A percentile compares a stretch with the other conserved stretches of the same genome.
Conservation (phyloP, 2,797 vertebrate species). For the Argentina silus region DNA sequence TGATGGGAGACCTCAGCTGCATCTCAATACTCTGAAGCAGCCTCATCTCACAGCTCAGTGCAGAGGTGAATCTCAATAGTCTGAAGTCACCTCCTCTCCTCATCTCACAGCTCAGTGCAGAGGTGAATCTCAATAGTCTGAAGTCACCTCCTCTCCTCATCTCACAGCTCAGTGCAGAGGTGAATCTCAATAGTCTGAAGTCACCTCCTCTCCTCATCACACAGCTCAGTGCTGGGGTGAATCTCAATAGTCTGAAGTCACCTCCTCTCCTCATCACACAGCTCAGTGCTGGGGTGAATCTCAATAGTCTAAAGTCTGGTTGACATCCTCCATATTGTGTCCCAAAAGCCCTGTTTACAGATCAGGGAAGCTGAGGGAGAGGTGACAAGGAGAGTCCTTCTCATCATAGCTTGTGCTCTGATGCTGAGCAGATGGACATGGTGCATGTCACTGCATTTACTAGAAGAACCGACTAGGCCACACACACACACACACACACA, state of each 20-base stretch:
- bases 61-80: background rate
- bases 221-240: too few relatives aligned
- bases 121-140: background rate
- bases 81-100: background rate
- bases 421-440: constrained; percentile 60
- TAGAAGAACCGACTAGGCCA: constrained; percentile 53
- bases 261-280: background rate
- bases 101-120: too few relatives aligned
- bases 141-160: background rate
- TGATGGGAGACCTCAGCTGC: constrained; percentile 58
- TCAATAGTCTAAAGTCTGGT: background rate
- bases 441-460: constrained; percentile 62
- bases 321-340: too few relatives aligned
- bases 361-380: background rate
- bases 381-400: background rate
- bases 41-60: background rate
- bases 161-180: background rate
- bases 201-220: background rate
- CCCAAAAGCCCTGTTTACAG: too few relatives aligned
- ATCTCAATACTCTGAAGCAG: background rate
- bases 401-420: background rate
- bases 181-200: background rate
- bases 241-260: background rate
- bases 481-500: background rate
- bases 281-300: background rate